Base-by-base conservation (phyloP, 2,888 invertebrate species). In the Drosophila acutilabella region DNA sequence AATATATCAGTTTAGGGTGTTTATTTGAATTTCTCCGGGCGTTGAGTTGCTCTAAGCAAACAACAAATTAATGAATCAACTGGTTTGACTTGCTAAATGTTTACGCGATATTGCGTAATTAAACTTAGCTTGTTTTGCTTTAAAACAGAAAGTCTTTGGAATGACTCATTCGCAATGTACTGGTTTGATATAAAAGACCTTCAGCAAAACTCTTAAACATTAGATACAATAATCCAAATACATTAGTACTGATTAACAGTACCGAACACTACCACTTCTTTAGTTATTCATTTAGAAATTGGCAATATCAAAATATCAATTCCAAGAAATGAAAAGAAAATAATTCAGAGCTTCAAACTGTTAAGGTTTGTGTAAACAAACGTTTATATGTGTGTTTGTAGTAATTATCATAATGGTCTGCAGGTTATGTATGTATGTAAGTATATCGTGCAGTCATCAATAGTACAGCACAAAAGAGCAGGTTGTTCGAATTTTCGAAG, bases 101-200 rank as follows among this genome's bases (percentile, higher is more conserved):
- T 20, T 13, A 0, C 30, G 10, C 30, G 10, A 10, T 47, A 26
- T 79, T 74, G 73, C 72, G 79, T 76, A 82, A 88, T 80, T 45
- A 1, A 60, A 50, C 26, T 71, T 77, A 71, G 70, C 70, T 68
- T 26, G 13, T 5, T 2, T 18, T 14, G 8, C 1, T 45, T 40
- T n/a, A n/a, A 47, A 51, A 59, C 52, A 7, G 54, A 51, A 20
- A 14, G 23, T 23, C 11, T 16, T 16, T 47, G 8, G 30, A 14
- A 30, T 52, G 23, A 33, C 30, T 7, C n/a, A 47, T 41, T 10
- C 16, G n/a, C n/a, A n/a, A n/a, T n/a, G n/a, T n/a, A n/a, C n/a
- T n/a, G n/a, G n/a, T n/a, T n/a, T n/a, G n/a, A n/a, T n/a, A n/a
- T n/a, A 30, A 8, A 26, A 26, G 7, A 26, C 26, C 7, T 7